Evolutionary conservation across 2,797 vertebrate genomes (phyloP), one percentile per base, ranked within the genome.

Genomic region (Pseudochirops cupreus): DNA sequence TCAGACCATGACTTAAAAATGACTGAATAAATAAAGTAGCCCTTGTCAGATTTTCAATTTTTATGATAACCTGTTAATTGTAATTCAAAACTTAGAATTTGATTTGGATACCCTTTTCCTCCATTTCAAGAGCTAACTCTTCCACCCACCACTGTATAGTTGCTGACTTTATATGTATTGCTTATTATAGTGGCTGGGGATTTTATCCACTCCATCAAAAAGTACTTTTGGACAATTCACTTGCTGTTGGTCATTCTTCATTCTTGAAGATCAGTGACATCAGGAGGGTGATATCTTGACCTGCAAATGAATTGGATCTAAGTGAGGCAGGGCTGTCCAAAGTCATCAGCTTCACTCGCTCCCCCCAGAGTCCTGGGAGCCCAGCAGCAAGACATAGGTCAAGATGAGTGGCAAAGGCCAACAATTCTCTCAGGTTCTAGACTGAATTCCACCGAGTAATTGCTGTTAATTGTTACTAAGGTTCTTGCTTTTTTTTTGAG

Each of bases 11-110:
- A 74, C 13, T 18, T 33, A n/a, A 39, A 74, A 67, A 16, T 33
- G 59, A n/a, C 14, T 67, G n/a, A 39, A 39, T 18, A 21, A 62
- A 62, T 9, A 33, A 82, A 46, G 39, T 21, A 93, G 53, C 50
- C 91, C 24, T 91, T 95, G 91, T 92, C 59, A 94, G 94, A 90
- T 56, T 94, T 93, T 5, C 74, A 33, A 11, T 58, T 96, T 96
- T 91, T 91, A 56, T 95, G 67, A 74, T 46, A 87, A n/a, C 18
- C 5, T 0, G 57, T 59, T 92, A 18, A 95, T 33, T 50, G 92
- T 91, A 93, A 62, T 93, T 95, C 93, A 96, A 50, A 92, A 93
- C 57, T 95, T 93, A 62, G 39, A 33, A 26, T 92, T 96, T 18
- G 62, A 94, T 5, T 31, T 67, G 91, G 91, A 95, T 94, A 89